Evolutionary conservation across 1,140 invertebrate species (phyloP), one percentile per base, ranked within the genome.

Genomic region (Holotrichia oblita): DNA sequence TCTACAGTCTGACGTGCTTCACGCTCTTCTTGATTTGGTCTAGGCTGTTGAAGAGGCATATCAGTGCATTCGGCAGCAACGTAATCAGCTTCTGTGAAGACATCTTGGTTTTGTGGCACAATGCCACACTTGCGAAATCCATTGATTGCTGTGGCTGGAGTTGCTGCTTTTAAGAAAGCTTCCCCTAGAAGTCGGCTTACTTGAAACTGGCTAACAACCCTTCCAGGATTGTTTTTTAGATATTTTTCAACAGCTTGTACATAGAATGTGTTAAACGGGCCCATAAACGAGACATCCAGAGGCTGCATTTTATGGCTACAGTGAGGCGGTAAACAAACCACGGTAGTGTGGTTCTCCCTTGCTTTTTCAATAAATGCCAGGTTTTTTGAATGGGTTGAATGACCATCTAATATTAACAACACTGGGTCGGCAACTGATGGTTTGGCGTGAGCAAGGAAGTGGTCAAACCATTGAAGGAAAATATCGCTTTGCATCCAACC

Each of bases 101-200:
- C 82, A 82, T 86, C 81, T 55, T 77, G 77, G 75, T 88, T 84
- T 55, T 79, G 81, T 3, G 87, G 85, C 80, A 81, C 86, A 81
- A 88, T 87, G n/a, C 86, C 87, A 80, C 79, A 82, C 78, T 83
- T 85, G 79, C 77, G 80, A 78, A 88, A 88, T 27, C 81, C 83
- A 78, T 86, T 87, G 12, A 86, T 82, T 48, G 86, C 85, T 73
- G 84, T 87, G 17, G 80, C 80, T 80, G 85, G 84, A 79, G 84
- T 87, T 59, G 86, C 85, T 55, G 85, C 84, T 76, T 85, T 79
- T 76, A 69, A 10, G 14, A 77, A 69, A 6, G 76, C 76, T 64
- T 61, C 76, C 73, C 76, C 83, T 84, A 86, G 84, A 79, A 86
- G 77, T 82, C 84, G 79, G 20, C 76, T 79, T 76, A 85, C 82